Base-by-base conservation (phyloP, 2,797 vertebrate species). In the Anabacerthia variegaticeps region DNA sequence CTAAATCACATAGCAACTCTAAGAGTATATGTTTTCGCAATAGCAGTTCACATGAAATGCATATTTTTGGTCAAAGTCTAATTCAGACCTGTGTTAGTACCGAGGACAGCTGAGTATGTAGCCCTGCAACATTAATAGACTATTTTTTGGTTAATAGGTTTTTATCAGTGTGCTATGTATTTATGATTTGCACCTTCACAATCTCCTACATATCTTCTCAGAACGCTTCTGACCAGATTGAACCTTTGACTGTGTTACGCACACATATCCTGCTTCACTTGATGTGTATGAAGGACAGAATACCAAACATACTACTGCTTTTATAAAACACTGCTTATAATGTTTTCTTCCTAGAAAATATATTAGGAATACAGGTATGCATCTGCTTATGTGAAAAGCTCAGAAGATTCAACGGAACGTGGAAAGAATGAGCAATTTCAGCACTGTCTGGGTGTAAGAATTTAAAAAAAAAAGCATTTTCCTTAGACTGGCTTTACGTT, bases 1-100 rank as follows among this genome's bases (percentile, higher is more conserved):
- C 51, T 36, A 88, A 95, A 92, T 88, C 43, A 88, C 82, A 84
- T 28, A 88, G 82, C 52, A 91, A 90, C 87, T 39, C 8, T 24
- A 30, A 37, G 34, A 88, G 51, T 12, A 76, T 2, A 12, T 10
- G 14, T 73, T 91, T 88, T 76, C 0, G 0, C 66, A 92, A 86
- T 0, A 79, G 73, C 20, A 28, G 41, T 24, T 71, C 67, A 54
- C 63, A 85, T 43, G 43, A 83, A 79, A 88, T 43, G 18, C 13
- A 0, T 61, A 61, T 61, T 90, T 92, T 95, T 3, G 8, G 73
- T 63, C 8, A 12, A 91, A 75, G 58, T 46, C 51, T 73, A 66
- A 91, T 51, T 92, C 83, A 76, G 48, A 76, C 36, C 36, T 67
- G 36, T 17, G 19, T 49, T 88, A 75, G 68, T 67, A 49, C 41